Evolutionary conservation across 1,140 invertebrate genomes (phyloP).

Genomic region (Drepana arcuata): DNA sequence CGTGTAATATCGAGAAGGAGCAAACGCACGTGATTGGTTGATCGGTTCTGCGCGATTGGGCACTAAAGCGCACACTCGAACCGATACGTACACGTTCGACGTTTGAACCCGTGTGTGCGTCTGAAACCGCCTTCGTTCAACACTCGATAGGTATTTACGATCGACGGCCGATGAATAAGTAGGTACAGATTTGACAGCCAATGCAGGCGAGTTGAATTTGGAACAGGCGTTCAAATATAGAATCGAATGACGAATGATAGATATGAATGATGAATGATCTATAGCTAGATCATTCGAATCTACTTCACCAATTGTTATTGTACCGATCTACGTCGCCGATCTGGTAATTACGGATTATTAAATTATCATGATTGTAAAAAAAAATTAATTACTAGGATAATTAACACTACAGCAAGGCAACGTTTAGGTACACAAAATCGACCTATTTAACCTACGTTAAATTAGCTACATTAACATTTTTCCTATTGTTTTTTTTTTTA

Average conservation of each 20-base stretch:
- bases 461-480: too few relatives aligned
- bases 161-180: conserved; percentile 16
- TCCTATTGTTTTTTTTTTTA: too few relatives aligned
- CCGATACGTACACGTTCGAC: conserved; percentile 44
- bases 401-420: too few relatives aligned
- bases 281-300: too few relatives aligned
- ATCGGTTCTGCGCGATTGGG: conserved; percentile 63
- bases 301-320: too few relatives aligned
- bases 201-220: conserved; percentile 5
- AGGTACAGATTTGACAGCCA: conserved; percentile 19
- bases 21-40: conserved; percentile 39
- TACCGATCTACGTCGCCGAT: background rate
- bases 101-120: conserved; percentile 29
- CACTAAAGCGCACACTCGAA: conserved; percentile 45
- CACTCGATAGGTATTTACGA: conserved; percentile 44
- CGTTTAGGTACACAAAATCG: too few relatives aligned
- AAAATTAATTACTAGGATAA: too few relatives aligned
- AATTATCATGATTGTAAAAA: background rate
- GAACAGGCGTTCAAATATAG: conserved; percentile 2
- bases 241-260: too few relatives aligned
- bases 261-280: too few relatives aligned
- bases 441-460: too few relatives aligned
- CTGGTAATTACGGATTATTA: conserved; percentile 1
- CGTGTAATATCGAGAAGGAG: conserved; percentile 40
- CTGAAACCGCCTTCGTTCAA: conserved; percentile 42